Base-by-base conservation (phyloP, 2,888 invertebrate species). In the Mycalesis mineus region DNA sequence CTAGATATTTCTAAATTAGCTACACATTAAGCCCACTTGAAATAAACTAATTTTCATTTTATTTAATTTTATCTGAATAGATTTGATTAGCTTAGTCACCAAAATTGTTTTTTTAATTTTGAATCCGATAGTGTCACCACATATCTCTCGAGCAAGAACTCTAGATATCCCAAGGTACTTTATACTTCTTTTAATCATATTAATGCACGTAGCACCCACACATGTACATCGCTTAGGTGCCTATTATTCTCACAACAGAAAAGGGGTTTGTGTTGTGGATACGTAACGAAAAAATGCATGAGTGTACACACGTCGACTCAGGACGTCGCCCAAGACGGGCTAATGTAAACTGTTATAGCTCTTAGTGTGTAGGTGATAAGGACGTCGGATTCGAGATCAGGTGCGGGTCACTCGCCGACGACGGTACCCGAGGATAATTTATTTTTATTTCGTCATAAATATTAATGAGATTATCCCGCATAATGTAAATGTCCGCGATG, bases 391-490 rank as follows among this genome's bases (percentile, higher is more conserved):
- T 45, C 48, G 41, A 59, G 60, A 65, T 58, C 69, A 67, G 69
- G 64, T 66, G 67, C 61, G 61, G 60, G 57, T 62, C 61, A 58
- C 63, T 63, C 62, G 66, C 60, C 64, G 66, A 65, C 62, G 64
- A 61, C 60, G 66, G 66, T 70, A 70, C 68, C 64, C 68, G 65
- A 66, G 69, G 68, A 71, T 73, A 74, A 74, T 74, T 74, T 75
- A 74, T 74, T 74, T 74, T 77, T 75, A 75, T 76, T 72, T 68
- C 73, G 65, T 69, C 69, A 75, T 77, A 74, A 75, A 77, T 77
- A 77, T 77, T 75, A 74, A 77, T 75, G 72, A 73, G 74, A 72
- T 73, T 71, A 72, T 72, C 73, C 73, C 73, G 75, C 75, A 73
- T 74, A 75, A 75, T 73, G 72, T 72, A 70, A 74, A 73, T 73